These are phyloP conservation scores for Athalia cordata DNA, from an alignment of 2,888 invertebrate species.

Conservation along the genomic window DNA sequence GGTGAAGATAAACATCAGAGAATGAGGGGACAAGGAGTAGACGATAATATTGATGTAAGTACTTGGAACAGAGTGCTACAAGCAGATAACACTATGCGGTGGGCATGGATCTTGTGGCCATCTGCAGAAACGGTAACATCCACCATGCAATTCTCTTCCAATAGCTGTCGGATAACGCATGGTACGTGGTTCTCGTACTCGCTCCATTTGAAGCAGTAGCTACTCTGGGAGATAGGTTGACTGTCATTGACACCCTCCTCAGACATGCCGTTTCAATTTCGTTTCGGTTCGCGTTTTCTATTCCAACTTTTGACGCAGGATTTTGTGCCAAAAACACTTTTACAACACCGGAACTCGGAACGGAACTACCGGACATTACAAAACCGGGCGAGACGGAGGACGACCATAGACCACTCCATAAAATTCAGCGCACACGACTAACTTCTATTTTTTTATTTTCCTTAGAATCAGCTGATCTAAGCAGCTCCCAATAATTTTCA, in stretches of 20 bases:
- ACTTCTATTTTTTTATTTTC: too few species aligned
- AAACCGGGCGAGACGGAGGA: too few species aligned
- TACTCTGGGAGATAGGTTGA: constrained; percentile 51
- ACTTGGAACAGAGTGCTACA: constrained; percentile 75
- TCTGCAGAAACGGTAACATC: constrained; percentile 74
- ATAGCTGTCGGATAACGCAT: constrained; percentile 68
- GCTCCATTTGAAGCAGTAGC: constrained; percentile 72
- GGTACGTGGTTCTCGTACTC: constrained; percentile 71
- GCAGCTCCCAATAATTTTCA: too few species aligned
- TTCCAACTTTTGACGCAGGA: constrained; percentile 49
- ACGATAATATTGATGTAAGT: constrained; percentile 28
- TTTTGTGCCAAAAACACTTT: constrained; percentile 4
- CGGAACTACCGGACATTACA: constrained; percentile 48
- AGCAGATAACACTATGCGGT: constrained; percentile 74
- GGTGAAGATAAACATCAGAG: neutral
- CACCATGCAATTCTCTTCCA: constrained; percentile 72
- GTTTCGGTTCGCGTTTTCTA: constrained; percentile 57
- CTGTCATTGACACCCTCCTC: constrained; percentile 49
- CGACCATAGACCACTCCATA: too few species aligned
- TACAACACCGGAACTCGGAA: constrained; percentile 54
- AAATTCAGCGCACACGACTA: too few species aligned
- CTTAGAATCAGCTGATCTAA: too few species aligned
- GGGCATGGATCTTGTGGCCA: constrained; percentile 72
- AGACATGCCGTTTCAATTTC: constrained; percentile 65
- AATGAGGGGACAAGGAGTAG: neutral